Conservation (phyloP, 2,113 vertebrate genomes). For the Okapia johnstoni region DNA sequence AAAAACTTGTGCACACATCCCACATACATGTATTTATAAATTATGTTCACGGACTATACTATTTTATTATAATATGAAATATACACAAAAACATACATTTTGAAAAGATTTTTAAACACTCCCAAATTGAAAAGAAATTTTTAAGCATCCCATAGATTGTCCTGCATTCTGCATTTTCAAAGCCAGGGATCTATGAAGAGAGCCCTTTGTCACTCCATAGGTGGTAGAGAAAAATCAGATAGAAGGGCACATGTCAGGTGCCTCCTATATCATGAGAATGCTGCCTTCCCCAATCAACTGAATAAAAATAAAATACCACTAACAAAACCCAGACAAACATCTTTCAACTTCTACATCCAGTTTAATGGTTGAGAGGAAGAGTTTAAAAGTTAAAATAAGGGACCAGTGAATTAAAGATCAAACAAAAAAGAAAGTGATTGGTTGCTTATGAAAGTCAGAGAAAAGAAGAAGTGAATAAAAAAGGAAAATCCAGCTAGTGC, state of each 20-base stretch:
- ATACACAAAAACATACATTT: background rate
- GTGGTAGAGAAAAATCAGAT: background rate
- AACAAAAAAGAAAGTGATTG: background rate
- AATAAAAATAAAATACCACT: background rate
- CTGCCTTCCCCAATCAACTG: background rate
- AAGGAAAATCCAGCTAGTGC: background rate
- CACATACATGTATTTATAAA: background rate
- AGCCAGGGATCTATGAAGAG: background rate
- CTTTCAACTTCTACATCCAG: background rate
- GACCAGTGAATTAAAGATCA: constrained; percentile 13
- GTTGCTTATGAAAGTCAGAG: background rate
- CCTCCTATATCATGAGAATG: background rate
- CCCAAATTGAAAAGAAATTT: background rate
- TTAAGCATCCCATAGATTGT: background rate
- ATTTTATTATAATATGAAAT: background rate
- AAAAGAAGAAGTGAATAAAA: background rate
- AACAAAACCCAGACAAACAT: background rate
- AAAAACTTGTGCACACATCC: background rate
- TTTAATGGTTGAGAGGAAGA: background rate
- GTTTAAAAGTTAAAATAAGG: constrained; percentile 10
- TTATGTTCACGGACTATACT: background rate
- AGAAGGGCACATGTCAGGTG: background rate
- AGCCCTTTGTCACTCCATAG: background rate
- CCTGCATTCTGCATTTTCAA: background rate
- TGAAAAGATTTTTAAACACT: background rate